phyloP scores from a whole-genome alignment of 2,113 vertebrate genomes.

The Progne subis region DNA sequence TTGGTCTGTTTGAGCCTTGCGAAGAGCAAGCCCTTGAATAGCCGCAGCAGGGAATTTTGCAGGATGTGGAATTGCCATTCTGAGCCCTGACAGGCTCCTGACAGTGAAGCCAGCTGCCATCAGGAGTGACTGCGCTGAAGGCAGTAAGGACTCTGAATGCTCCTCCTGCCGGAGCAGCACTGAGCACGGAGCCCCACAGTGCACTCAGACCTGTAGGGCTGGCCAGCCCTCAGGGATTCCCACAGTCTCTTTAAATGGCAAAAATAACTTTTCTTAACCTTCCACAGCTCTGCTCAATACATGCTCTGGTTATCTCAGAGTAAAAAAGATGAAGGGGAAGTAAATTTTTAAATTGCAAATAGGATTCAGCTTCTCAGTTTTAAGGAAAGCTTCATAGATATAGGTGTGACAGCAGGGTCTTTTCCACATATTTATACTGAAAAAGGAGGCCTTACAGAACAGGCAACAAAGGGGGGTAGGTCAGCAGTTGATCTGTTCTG shows the following conservation, averaged over 20 bases:
- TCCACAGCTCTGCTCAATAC: not conserved
- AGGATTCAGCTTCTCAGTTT: not conserved
- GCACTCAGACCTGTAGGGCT: rapidly evolving
- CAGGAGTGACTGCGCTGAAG: not conserved
- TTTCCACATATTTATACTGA: not conserved
- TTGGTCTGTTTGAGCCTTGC: not conserved
- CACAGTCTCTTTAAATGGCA: not conserved
- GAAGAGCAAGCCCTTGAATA: rapidly evolving
- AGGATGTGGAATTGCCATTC: not conserved
- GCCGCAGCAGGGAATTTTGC: not conserved
- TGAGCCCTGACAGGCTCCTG: not conserved
- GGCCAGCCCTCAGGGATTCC: not conserved
- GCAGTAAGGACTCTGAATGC: not conserved
- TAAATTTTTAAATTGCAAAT: not conserved
- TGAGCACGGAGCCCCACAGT: rapidly evolving
- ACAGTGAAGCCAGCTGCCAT: not conserved
- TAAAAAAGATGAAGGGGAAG: not conserved
- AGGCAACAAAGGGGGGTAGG: not conserved
- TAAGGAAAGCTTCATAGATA: not conserved
- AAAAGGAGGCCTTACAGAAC: not conserved
- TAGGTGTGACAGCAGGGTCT: not conserved
- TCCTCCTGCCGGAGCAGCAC: not conserved
- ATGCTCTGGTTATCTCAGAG: not conserved
- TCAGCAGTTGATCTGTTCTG: not conserved
- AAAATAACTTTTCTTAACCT: not conserved